Evolutionary conservation across 1,140 invertebrate species (phyloP), one percentile per base, ranked within the genome.

Genomic region (Philopotamus ludificatus): DNA sequence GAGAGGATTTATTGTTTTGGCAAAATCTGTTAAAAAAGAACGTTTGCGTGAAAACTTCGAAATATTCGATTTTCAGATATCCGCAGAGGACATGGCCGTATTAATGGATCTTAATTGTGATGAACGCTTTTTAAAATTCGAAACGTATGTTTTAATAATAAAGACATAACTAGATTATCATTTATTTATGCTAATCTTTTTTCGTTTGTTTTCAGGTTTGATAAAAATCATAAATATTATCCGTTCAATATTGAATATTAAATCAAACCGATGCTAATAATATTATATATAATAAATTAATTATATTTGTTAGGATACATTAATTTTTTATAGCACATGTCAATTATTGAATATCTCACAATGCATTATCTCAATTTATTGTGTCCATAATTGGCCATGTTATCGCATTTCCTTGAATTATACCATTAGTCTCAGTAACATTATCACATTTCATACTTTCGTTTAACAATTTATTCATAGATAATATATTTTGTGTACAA

Each of bases 11-110:
- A 82, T 84, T 53, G 80, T 82, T 8, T 83, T 84, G 62, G 82
- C 83, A 0, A 85, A 85, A 70, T 84, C 89, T 7, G 85, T 88
- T 8, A 90, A 82, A 15, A 84, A 86, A 70, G 75, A 79, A 1
- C 82, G 90, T 62, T 87, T 93, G 45, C 75, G 79, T 66, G 81
- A 87, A 45, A 94, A 94, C 73, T 81, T 89, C 70, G 73, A 88
- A 58, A 81, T 91, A 44, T 90, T 87, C 73, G 87, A 90, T 73
- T 92, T 92, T 73, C 75, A 81, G 57, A 73, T 92, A 57, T 77
- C 80, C 2, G 66, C 76, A 8, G 83, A 85, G 34, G 86, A 88
- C 70, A 71, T 84, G 7, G 55, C 73, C 15, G 66, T 66, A 20
- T 79, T 84, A 65, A 77, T 80, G 68, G 76, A 73, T 20, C 80